Evolutionary conservation across 2,888 invertebrate species (phyloP).

Genomic region (Amphipyra tragopoginis): DNA sequence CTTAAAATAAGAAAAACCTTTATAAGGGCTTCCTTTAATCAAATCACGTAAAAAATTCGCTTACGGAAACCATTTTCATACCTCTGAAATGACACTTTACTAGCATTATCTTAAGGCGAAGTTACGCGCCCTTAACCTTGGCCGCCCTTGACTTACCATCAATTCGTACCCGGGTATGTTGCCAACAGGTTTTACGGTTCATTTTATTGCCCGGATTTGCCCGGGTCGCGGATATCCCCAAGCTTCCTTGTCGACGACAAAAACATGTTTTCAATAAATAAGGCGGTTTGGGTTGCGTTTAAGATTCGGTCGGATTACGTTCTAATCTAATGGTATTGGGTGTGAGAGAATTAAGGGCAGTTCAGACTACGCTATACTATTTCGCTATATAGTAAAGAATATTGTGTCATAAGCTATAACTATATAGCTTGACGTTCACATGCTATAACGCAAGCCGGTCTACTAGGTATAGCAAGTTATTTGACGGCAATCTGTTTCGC

Average conservation of each 20-base stretch:
- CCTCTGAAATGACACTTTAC: constrained; percentile 38
- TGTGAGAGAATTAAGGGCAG: constrained; percentile 18
- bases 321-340: constrained; percentile 44
- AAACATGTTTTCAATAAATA: constrained; percentile 79
- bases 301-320: constrained; percentile 39
- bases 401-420: no score
- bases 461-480: no score
- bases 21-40: neutral
- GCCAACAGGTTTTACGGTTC: constrained; percentile 81
- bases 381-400: no score
- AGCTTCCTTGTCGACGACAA: constrained; percentile 67
- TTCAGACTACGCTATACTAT: no score
- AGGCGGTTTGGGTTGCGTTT: constrained; percentile 41
- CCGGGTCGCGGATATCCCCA: constrained; percentile 61
- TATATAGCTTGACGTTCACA: no score
- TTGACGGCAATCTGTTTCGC: no score
- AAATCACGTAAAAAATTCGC: constrained; percentile 29
- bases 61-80: constrained; percentile 38
- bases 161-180: constrained; percentile 65
- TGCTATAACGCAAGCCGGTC: no score
- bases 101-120: constrained; percentile 50
- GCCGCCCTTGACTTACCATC: constrained; percentile 75
- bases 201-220: constrained; percentile 74
- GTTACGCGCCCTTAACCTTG: constrained; percentile 70
- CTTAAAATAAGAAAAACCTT: constrained; percentile 8